Conservation (phyloP, 1,140 invertebrate genomes). For the Dufourea novaeangliae region DNA sequence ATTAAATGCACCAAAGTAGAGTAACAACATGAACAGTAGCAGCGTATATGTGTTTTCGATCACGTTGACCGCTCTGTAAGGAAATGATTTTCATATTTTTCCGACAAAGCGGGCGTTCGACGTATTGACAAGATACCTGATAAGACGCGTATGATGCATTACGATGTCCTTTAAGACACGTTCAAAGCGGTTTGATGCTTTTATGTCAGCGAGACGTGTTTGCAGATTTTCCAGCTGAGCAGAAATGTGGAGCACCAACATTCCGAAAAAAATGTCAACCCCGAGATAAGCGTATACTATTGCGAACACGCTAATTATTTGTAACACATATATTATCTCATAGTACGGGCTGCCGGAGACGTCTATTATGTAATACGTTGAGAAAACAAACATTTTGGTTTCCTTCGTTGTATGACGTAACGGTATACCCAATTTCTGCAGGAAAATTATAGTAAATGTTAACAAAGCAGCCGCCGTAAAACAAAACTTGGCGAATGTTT, state of each 20-base stretch:
- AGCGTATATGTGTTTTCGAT: conserved; percentile 27
- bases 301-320: background rate
- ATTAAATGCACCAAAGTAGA: conserved; percentile 28
- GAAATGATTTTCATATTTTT: background rate
- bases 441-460: background rate
- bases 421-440: conserved; percentile 1
- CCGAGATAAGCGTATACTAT: conserved; percentile 3
- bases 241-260: conserved; percentile 33
- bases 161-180: background rate
- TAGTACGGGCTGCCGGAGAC: conserved; percentile 30
- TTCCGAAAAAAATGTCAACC: conserved; percentile 32
- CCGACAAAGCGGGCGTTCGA: too few species aligned
- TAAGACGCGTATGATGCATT: conserved; percentile 22
- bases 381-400: background rate
- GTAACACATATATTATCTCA: conserved; percentile 15
- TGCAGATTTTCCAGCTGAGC: conserved; percentile 39
- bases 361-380: conserved; percentile 6
- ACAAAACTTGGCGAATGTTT: background rate
- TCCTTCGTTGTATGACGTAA: background rate
- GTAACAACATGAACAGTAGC: conserved; percentile 16
- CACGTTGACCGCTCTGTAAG: conserved; percentile 15
- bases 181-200: background rate
- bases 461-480: background rate
- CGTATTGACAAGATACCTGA: conserved; percentile 22
- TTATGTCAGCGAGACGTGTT: background rate